Conservation (phyloP, 2,888 invertebrate genomes). For the Margaritifera margaritifera region DNA sequence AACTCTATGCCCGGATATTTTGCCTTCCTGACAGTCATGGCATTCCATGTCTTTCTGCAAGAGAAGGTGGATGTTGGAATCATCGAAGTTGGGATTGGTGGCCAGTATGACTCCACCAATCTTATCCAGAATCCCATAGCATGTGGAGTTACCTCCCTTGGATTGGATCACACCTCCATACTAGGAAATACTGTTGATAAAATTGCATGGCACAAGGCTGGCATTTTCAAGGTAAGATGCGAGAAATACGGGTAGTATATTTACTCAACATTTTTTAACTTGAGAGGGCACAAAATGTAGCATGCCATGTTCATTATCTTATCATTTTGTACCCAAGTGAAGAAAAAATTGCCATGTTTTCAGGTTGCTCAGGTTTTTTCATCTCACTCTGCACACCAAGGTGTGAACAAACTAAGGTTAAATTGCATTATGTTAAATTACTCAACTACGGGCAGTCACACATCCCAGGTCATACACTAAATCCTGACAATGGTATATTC, state of each 20-base stretch:
- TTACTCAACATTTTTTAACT: too few species aligned
- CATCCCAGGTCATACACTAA: too few species aligned
- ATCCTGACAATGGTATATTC: too few species aligned
- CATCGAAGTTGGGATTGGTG: slow-evolving; percentile 98
- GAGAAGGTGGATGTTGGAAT: slow-evolving; percentile 90
- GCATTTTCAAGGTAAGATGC: slow-evolving; percentile 86
- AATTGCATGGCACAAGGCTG: slow-evolving; percentile 96
- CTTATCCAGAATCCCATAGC: slow-evolving; percentile 88
- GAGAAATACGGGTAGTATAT: background rate
- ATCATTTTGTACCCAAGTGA: too few species aligned
- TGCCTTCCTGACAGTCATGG: slow-evolving; percentile 92
- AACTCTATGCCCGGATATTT: slow-evolving; percentile 92
- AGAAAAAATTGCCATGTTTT: too few species aligned
- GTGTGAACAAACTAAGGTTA: too few species aligned
- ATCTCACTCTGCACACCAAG: too few species aligned
- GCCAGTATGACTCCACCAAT: slow-evolving; percentile 95
- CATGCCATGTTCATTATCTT: too few species aligned
- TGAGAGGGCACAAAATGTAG: too few species aligned
- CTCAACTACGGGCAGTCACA: too few species aligned
- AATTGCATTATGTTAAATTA: too few species aligned
- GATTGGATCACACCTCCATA: slow-evolving; percentile 89
- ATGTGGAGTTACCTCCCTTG: slow-evolving; percentile 92
- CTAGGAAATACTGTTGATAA: slow-evolving; percentile 87
- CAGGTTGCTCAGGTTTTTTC: too few species aligned
- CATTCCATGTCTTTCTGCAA: slow-evolving; percentile 87